Evolutionary conservation across 1,140 invertebrate genomes (phyloP), one percentile per base, ranked within the genome.

Genomic region (Zaprionus gabonicus): DNA sequence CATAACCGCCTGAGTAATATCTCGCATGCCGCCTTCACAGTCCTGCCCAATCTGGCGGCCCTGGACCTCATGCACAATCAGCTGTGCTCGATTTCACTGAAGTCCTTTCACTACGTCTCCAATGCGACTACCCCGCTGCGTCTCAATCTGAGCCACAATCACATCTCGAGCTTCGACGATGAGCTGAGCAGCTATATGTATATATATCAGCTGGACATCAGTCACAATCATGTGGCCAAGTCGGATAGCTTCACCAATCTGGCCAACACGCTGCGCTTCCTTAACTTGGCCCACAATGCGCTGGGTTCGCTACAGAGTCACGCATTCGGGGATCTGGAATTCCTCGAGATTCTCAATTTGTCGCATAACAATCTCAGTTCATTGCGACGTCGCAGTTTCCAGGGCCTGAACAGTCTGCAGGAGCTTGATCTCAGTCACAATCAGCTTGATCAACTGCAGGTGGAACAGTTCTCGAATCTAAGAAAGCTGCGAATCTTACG

Each of bases 381-480:
- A n/a, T 91, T 98, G 56, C 94, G 95, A 86, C 95, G 95, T 84
- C 95, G 96, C 91, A 95, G 96, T 13, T 97, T 97, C 84, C 94
- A 95, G 73, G 96, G 96, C 15, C 84, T 98, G 13, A 94, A 95
- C 49, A 95, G 94, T 44, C 92, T 98, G 9, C 97, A 97, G 92
- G 94, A 96, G 62, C 86, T 98, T 13, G 97, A 98, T 91, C 91
- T 98, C 1, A 96, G 96, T 56, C 94, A 95, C 76, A 98, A 98
- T 92, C 92, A 94, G 7, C 94, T 98, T 23, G 95, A 95, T 38
- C 96, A 96, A 80, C 93, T 98, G 65, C 95, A 96, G 20, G 95
- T 95, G n/a, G 95, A 96, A 85, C 96, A 97, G 90, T 98, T 98
- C 93, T 95, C 95, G n/a, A 96, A 96, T 92, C 93, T 97, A 58